These are phyloP conservation scores for Lepilemur ruficaudatus DNA, from an alignment of 2,797 vertebrate species.

Conservation along the genomic window DNA sequence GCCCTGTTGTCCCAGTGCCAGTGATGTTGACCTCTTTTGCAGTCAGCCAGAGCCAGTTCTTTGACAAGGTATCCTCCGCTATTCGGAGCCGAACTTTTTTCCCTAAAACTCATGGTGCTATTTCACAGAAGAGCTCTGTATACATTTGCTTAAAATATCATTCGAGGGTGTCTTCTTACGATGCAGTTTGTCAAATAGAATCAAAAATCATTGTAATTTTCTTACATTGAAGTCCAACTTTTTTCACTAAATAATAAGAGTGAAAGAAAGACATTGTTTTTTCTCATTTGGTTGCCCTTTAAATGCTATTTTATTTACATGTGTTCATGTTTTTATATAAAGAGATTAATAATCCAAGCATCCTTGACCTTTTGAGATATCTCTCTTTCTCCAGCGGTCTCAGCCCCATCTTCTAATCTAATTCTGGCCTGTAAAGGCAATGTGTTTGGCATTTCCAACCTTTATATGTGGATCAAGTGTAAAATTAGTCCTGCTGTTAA, in stretches of 20 bases:
- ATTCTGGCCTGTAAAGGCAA: background rate
- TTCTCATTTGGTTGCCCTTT: background rate
- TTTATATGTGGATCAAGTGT: background rate
- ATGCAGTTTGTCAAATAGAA: background rate
- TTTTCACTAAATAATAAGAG: background rate
- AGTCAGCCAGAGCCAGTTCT: background rate
- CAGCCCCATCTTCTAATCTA: background rate
- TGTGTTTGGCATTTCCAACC: background rate
- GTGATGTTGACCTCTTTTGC: background rate
- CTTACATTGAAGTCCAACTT: background rate
- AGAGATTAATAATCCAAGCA: background rate
- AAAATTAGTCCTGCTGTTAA: constrained; percentile 1
- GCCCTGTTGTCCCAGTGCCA: background rate
- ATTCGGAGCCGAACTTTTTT: background rate
- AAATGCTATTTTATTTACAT: background rate
- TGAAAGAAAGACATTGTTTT: background rate
- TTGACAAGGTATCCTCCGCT: background rate
- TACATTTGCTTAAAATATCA: background rate
- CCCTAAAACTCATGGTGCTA: background rate
- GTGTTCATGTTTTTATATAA: background rate
- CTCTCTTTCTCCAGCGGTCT: background rate
- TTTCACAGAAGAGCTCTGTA: background rate
- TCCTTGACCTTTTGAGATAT: background rate
- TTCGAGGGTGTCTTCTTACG: background rate
- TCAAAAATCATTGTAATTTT: background rate